Evolutionary conservation across 2,888 invertebrate species (phyloP).

Genomic region (Alviniconcha strummeri): DNA sequence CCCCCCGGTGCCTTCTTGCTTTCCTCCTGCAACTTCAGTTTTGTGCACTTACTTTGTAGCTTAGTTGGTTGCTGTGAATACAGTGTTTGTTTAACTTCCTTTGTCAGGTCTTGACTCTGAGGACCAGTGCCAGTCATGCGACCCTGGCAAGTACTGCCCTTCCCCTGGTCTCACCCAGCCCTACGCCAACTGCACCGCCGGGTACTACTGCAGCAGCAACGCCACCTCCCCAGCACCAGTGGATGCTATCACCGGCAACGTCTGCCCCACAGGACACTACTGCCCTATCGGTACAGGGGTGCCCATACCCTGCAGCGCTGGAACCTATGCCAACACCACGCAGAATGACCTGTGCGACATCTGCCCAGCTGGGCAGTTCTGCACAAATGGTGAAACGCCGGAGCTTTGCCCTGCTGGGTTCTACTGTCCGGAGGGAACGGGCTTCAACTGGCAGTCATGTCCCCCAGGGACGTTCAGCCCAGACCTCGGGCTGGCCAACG

Average conservation of each 20-base stretch:
- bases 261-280: constrained; percentile 61
- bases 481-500: constrained; percentile 53
- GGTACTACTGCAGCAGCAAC: constrained; percentile 60
- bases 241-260: constrained; percentile 59
- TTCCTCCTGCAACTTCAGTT: too few species aligned
- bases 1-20: too few species aligned
- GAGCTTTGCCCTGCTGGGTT: constrained; percentile 64
- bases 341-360: constrained; percentile 53
- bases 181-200: constrained; percentile 58
- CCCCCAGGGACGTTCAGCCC: constrained; percentile 67
- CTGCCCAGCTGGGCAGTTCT: constrained; percentile 67
- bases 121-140: constrained; percentile 63
- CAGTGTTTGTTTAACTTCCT: not conserved
- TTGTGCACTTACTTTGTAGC: too few species aligned
- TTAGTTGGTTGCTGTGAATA: too few species aligned
- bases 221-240: constrained; percentile 53
- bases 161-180: constrained; percentile 58
- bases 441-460: constrained; percentile 63
- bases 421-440: constrained; percentile 63
- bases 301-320: constrained; percentile 61
- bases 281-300: constrained; percentile 62
- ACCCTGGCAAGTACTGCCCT: constrained; percentile 65
- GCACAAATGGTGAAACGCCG: constrained; percentile 59
- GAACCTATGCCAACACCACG: constrained; percentile 59
- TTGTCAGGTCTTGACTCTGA: constrained; percentile 53